phyloP scores from a whole-genome alignment of 1,140 invertebrate genomes.

The Drosophila pseudoobscura region DNA sequence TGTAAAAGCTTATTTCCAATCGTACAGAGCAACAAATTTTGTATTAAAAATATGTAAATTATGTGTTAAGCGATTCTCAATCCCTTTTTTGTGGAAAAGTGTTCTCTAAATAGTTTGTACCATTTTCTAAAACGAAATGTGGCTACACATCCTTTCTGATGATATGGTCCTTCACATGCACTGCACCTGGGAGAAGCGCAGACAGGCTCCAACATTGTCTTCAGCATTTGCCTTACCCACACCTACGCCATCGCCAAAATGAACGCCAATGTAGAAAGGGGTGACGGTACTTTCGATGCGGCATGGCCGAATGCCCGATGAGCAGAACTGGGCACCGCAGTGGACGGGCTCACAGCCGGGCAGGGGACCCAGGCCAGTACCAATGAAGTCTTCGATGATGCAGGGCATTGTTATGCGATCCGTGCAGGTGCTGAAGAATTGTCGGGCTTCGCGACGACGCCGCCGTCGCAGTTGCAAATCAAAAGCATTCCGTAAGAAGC shows the following conservation, averaged over 20 bases:
- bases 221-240: slow-evolving; percentile 87
- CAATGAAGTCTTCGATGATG: slow-evolving; percentile 91
- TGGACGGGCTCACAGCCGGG: slow-evolving; percentile 86
- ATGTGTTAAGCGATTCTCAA: neutral
- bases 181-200: slow-evolving; percentile 88
- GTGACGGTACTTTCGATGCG: slow-evolving; percentile 89
- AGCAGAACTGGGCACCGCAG: slow-evolving; percentile 89
- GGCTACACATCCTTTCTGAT: too few relatives aligned
- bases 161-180: slow-evolving; percentile 84
- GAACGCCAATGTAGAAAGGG: slow-evolving; percentile 90
- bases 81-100: too few relatives aligned
- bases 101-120: neutral
- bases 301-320: slow-evolving; percentile 85
- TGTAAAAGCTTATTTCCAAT: slow-evolving; percentile 10
- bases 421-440: slow-evolving; percentile 85
- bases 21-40: neutral
- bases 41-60: slow-evolving; percentile 1
- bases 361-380: slow-evolving; percentile 84
- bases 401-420: slow-evolving; percentile 91
- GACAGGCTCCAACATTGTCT: slow-evolving; percentile 91
- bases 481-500: slow-evolving; percentile 46
- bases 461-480: slow-evolving; percentile 57
- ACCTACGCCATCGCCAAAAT: slow-evolving; percentile 88
- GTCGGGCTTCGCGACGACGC: slow-evolving; percentile 53
- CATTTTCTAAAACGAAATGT: slow-evolving; percentile 32